Evolutionary conservation across 2,888 invertebrate genomes (phyloP), one percentile per base, ranked within the genome.

Genomic region (Vandiemenella viatica): DNA sequence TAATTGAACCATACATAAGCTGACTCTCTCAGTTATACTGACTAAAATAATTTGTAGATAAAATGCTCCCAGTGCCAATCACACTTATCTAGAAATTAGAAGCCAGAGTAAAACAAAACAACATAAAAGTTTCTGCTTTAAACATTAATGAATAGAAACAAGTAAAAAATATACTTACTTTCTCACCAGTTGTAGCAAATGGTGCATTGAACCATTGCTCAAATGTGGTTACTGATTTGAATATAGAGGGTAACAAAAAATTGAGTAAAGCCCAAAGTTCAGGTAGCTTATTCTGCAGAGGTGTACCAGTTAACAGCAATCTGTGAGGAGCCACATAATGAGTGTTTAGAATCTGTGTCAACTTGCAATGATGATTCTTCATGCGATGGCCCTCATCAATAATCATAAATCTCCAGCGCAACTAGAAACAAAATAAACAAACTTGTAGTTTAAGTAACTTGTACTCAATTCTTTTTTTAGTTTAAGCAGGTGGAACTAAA

Each of bases 151-250:
- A n/a, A n/a, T n/a, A n/a, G n/a, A n/a, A n/a, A n/a, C n/a, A n/a
- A n/a, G n/a, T n/a, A n/a, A n/a, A n/a, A n/a, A n/a, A n/a, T n/a
- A n/a, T 26, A 20, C 38, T 50, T 53, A 69, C 73, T 63, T 68
- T 68, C 56, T 79, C 78, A 52, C 76, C 76, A 37, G 77, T 77
- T 50, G 75, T 74, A 1, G 77, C 77, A 63, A 79, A 79, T 4
- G 79, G 79, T 43, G 79, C 77, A 63, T 80, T 79, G 63, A 79
- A 79, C 77, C 78, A 79, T 60, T 76, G 76, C 58, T 78, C 78
- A 63, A 78, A 78, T 8, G 76, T 79, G 43, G 71, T 69, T 55
- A 72, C 73, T 4, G 73, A 75, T 58, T 76, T 75, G 67, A 80
- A 80, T 52, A 80, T 79, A 16, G 72, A 71, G 16, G 79, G 78